Percentiles rank a stretch among this genome's conserved stretches.
Evolutionary conservation across 2,797 vertebrate species (phyloP).

Genomic region (Chaetodon trifasciatus): DNA sequence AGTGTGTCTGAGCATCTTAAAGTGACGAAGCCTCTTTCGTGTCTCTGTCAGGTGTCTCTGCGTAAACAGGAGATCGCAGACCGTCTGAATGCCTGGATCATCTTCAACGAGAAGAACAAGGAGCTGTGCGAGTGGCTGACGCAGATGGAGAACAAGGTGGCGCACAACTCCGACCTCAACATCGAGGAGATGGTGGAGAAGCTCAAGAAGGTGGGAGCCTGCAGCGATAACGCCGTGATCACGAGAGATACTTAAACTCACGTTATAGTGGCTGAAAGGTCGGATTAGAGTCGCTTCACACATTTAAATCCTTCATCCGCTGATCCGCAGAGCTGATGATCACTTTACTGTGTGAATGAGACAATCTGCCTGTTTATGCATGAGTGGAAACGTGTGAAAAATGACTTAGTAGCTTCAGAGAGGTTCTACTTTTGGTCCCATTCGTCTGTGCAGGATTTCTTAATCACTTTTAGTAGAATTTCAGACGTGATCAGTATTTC

Average conservation of each 20-base stretch:
- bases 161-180: conserved; percentile 90
- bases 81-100: conserved; percentile 92
- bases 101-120: conserved; percentile 96
- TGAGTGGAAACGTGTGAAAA: not conserved
- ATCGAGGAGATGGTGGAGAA: conserved; percentile 98
- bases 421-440: not conserved
- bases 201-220: conserved; percentile 90
- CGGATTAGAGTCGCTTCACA: not conserved
- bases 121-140: conserved; percentile 95
- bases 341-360: not conserved
- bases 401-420: not conserved
- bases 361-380: not conserved
- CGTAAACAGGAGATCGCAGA: conserved; percentile 94
- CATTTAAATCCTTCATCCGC: not conserved
- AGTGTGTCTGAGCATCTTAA: not conserved
- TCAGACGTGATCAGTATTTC: not conserved
- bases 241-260: no score
- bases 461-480: not conserved
- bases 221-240: not conserved
- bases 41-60: conserved; percentile 87
- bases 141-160: conserved; percentile 95
- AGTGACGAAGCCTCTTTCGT: not conserved
- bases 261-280: not conserved
- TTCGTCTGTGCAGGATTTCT: not conserved
- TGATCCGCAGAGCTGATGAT: not conserved